These are phyloP conservation scores for Tyria jacobaeae DNA, from an alignment of 2,888 invertebrate species.

Conservation along the genomic window DNA sequence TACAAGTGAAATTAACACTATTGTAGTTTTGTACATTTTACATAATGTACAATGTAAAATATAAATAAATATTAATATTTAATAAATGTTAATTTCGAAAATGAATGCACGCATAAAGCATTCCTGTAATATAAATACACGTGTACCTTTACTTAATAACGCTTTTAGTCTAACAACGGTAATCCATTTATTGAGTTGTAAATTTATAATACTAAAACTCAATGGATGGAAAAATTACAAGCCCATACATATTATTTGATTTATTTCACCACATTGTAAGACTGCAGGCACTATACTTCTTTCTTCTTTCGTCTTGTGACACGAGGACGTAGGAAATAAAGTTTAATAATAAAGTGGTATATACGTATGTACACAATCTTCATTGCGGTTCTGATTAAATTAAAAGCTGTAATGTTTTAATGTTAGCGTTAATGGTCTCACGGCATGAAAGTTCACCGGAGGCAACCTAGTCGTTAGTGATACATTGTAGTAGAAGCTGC, in stretches of 20 bases:
- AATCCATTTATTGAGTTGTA: not conserved
- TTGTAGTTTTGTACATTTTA: too few relatives aligned
- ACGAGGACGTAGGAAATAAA: not conserved
- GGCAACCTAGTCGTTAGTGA: not conserved
- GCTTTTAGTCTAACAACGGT: not conserved
- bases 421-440: constrained; percentile 1
- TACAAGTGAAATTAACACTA: too few relatives aligned
- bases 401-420: constrained; percentile 4
- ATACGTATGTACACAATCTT: not conserved
- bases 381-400: constrained; percentile 4
- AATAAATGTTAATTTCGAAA: too few relatives aligned
- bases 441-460: not conserved
- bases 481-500: not conserved
- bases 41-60: too few relatives aligned
- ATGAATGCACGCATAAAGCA: too few relatives aligned
- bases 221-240: too few relatives aligned
- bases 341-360: not conserved
- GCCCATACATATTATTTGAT: too few relatives aligned
- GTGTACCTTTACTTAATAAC: not conserved
- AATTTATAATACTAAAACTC: too few relatives aligned
- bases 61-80: too few relatives aligned
- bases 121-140: too few relatives aligned
- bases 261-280: not conserved
- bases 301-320: too few relatives aligned
- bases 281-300: not conserved